These are phyloP conservation scores for Coptodon rendalli DNA, from an alignment of 2,113 vertebrate genomes.

Conservation along the genomic window DNA sequence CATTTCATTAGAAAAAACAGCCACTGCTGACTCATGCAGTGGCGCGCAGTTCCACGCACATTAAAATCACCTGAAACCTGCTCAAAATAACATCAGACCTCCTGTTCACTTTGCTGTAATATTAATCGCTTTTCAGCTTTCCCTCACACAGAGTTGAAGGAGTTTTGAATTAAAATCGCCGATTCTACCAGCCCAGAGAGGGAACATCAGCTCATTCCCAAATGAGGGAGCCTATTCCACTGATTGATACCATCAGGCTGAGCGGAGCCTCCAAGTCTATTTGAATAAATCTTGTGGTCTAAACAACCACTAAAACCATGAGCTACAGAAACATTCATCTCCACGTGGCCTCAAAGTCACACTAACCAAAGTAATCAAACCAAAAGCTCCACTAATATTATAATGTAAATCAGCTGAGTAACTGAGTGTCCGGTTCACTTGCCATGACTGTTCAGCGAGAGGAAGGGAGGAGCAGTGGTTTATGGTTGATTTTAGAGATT, in stretches of 20 bases:
- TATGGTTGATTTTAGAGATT: background rate
- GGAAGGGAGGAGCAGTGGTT: background rate
- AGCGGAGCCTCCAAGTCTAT: background rate
- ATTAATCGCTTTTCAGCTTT: background rate
- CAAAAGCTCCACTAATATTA: constrained; percentile 46
- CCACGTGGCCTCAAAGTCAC: background rate
- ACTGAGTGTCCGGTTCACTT: constrained; percentile 34
- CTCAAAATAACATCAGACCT: background rate
- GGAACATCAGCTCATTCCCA: background rate
- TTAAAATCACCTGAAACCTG: background rate
- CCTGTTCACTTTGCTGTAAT: background rate
- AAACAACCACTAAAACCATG: constrained; percentile 5
- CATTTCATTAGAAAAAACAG: background rate
- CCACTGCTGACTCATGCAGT: background rate
- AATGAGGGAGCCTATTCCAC: background rate
- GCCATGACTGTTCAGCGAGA: background rate
- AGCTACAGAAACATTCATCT: constrained; percentile 24
- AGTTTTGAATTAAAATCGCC: background rate
- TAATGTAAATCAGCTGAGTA: constrained; percentile 48
- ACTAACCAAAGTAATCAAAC: constrained; percentile 39
- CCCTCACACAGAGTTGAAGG: background rate
- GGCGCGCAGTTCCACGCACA: background rate
- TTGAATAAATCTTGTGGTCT: constrained; percentile 14
- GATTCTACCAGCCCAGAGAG: background rate
- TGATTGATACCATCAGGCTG: constrained; percentile 16